phyloP scores from a whole-genome alignment of 2,797 vertebrate species.

The Phrynocephalus guinanensis region DNA sequence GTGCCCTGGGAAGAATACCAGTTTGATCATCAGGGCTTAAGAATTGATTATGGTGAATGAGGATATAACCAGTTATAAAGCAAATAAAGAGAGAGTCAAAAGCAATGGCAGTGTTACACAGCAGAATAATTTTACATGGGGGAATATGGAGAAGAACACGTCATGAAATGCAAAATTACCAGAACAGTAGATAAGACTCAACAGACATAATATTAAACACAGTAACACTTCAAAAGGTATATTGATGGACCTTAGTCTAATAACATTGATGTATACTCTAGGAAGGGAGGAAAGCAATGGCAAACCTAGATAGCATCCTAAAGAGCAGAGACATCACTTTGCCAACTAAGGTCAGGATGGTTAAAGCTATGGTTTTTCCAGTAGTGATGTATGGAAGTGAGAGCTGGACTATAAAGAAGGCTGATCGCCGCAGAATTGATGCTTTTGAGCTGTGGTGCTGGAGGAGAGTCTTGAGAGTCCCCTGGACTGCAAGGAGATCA shows the following conservation, averaged over 20 bases:
- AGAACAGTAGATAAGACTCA: neutral
- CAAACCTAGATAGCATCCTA: no score
- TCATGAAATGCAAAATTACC: slow-evolving; percentile 7
- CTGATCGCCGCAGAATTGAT: no score
- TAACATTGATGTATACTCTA: neutral
- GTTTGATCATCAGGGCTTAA: slow-evolving; percentile 15
- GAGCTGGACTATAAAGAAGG: no score
- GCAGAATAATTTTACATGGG: neutral
- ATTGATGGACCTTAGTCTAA: neutral
- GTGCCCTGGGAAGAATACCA: neutral
- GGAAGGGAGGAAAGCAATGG: no score
- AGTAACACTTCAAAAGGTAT: neutral
- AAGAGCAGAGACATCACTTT: no score
- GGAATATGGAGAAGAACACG: neutral
- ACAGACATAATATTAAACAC: neutral
- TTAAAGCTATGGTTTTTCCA: no score
- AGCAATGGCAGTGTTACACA: neutral
- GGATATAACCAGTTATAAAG: neutral
- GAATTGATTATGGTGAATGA: slow-evolving; percentile 4
- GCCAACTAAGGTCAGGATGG: no score
- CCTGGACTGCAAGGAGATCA: no score
- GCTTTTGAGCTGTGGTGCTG: no score
- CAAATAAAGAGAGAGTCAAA: neutral
- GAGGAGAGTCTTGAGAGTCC: no score
- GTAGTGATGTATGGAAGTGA: no score